Evolutionary conservation across 2,113 vertebrate genomes (phyloP).

Genomic region (Poeciliopsis prolifica): DNA sequence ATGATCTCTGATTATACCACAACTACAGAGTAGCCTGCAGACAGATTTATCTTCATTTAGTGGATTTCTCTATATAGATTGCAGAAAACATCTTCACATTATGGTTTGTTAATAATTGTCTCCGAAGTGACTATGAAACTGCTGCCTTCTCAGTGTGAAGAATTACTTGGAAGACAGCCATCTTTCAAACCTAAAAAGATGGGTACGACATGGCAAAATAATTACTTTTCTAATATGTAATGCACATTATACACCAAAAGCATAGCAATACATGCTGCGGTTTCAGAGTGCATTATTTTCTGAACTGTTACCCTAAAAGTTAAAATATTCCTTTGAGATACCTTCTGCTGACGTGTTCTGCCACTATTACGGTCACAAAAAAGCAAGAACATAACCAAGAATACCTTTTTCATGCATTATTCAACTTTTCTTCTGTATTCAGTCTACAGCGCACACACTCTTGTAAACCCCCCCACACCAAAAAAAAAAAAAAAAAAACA

Average conservation of each 20-base stretch:
- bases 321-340: conserved; percentile 10
- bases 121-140: too few relatives aligned
- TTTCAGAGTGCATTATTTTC: neutral
- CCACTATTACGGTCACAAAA: conserved; percentile 18
- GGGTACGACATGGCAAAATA: too few relatives aligned
- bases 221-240: neutral
- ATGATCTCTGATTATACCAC: too few relatives aligned
- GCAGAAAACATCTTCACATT: neutral
- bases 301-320: neutral
- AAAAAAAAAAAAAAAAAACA: neutral
- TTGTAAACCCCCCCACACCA: conserved; percentile 15
- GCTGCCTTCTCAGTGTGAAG: too few relatives aligned
- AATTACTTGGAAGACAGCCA: too few relatives aligned
- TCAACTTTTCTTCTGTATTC: conserved; percentile 50
- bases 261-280: neutral
- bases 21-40: too few relatives aligned
- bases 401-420: conserved; percentile 66
- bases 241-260: neutral
- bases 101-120: neutral
- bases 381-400: conserved; percentile 26
- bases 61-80: neutral
- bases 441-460: conserved; percentile 42
- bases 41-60: too few relatives aligned
- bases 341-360: neutral
- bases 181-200: too few relatives aligned